Evolutionary conservation across 1,140 invertebrate species (phyloP).

Genomic region (Drosophila aff.): DNA sequence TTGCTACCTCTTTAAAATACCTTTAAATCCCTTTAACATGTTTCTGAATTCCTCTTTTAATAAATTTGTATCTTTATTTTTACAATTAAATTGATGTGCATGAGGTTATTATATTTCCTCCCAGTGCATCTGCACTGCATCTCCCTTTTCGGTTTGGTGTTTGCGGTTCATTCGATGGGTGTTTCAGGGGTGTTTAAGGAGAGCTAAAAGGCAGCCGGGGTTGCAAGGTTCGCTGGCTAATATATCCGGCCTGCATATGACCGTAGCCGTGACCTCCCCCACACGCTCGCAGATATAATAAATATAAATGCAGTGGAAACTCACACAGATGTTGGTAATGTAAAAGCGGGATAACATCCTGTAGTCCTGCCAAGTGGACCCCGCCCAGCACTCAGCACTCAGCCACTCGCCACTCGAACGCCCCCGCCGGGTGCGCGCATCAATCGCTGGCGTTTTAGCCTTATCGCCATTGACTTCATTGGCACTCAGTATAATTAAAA

Average conservation of each 20-base stretch:
- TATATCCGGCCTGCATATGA: conserved; percentile 74
- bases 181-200: conserved; percentile 23
- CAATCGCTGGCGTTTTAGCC: conserved; percentile 72
- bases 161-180: conserved; percentile 68
- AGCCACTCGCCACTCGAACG: conserved; percentile 17
- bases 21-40: not conserved
- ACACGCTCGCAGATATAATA: conserved; percentile 53
- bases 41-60: not conserved
- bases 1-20: not conserved
- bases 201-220: conserved; percentile 1
- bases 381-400: not conserved
- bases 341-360: conserved; percentile 62
- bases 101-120: not conserved
- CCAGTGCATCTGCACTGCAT: conserved; percentile 20
- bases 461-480: conserved; percentile 83
- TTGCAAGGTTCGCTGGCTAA: conserved; percentile 64
- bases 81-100: not conserved
- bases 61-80: not conserved
- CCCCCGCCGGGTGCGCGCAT: conserved; percentile 47
- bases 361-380: conserved; percentile 16
- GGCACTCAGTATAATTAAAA: conserved; percentile 84
- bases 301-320: conserved; percentile 81
- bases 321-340: conserved; percentile 76
- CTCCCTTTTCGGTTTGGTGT: conserved; percentile 52
- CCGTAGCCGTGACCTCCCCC: conserved; percentile 46